These are phyloP conservation scores for Pedionomus torquatus DNA, from an alignment of 2,113 vertebrate species.

Conservation along the genomic window DNA sequence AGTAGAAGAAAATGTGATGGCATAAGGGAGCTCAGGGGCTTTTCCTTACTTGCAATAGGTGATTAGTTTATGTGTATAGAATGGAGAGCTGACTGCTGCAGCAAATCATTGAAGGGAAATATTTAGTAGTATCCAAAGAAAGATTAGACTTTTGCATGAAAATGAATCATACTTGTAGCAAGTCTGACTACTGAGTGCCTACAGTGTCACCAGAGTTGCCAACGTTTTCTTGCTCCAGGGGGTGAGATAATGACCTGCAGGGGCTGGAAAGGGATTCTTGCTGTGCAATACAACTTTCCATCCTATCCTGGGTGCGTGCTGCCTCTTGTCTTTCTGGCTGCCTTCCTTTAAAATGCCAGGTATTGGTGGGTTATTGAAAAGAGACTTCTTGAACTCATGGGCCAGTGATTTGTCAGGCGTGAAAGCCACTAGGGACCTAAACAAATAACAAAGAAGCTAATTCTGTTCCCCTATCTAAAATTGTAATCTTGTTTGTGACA, in stretches of 20 bases:
- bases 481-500: slow-evolving; percentile 56
- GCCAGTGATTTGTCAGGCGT: neutral
- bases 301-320: fast-evolving
- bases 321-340: neutral
- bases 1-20: slow-evolving; percentile 2
- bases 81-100: neutral
- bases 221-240: neutral
- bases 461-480: slow-evolving; percentile 47
- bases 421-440: neutral
- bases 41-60: neutral
- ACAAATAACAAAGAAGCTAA: slow-evolving; percentile 27
- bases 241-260: neutral
- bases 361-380: neutral
- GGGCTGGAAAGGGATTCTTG: neutral
- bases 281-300: neutral
- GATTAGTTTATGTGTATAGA: slow-evolving; percentile 1
- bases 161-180: neutral
- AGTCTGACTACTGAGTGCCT: neutral
- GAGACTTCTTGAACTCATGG: neutral
- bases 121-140: neutral
- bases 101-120: neutral
- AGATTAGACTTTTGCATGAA: neutral
- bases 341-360: neutral
- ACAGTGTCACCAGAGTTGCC: neutral
- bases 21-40: neutral